A percentile compares a stretch with the other conserved stretches of the same genome.
These are phyloP conservation scores for Holothuria leucospilota DNA, from an alignment of 53 echinoderm and acorn worm species.

Conservation along the genomic window DNA sequence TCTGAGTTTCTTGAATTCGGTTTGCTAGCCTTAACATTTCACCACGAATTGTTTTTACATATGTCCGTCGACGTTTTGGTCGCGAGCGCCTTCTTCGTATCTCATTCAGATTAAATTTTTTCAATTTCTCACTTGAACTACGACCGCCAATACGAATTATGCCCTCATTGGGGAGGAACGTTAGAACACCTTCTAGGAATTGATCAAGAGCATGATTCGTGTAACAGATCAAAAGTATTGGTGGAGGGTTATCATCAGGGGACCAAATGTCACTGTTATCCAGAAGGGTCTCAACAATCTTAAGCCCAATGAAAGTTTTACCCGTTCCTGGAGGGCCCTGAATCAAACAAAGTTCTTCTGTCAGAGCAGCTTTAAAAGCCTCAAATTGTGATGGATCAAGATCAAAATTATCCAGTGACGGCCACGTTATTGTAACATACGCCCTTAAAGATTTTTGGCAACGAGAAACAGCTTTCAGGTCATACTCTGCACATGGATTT, in stretches of 20 bases:
- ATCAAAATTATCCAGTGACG: conserved; percentile 46
- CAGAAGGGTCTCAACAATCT: conserved; percentile 82
- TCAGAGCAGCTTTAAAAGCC: conserved; percentile 85
- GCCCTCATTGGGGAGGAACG: conserved; percentile 64
- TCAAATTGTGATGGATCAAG: conserved; percentile 79
- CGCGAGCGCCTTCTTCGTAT: conserved; percentile 49
- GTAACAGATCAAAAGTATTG: conserved; percentile 83
- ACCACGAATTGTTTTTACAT: conserved; percentile 36
- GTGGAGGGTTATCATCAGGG: conserved; percentile 23
- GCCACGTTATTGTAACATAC: conserved; percentile 48
- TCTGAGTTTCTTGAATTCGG: conserved; percentile 52
- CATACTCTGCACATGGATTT: conserved; percentile 30
- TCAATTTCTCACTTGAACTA: conserved; percentile 77
- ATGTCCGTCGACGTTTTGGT: background rate
- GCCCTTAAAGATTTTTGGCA: too few species aligned
- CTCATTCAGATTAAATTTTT: conserved; percentile 71
- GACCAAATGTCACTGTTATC: conserved; percentile 70
- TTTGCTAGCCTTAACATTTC: conserved; percentile 51
- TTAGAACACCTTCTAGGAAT: conserved; percentile 83
- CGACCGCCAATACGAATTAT: conserved; percentile 87
- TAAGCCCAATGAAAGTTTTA: conserved; percentile 94
- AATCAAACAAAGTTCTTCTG: conserved; percentile 82
- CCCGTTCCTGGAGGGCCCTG: conserved; percentile 98
- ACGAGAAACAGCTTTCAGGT: conserved; percentile 45
- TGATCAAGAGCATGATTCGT: conserved; percentile 97